A percentile compares a stretch with the other conserved stretches of the same genome.
Conservation (phyloP, 1,140 invertebrate genomes). For the Stegodyphus mimosarum region DNA sequence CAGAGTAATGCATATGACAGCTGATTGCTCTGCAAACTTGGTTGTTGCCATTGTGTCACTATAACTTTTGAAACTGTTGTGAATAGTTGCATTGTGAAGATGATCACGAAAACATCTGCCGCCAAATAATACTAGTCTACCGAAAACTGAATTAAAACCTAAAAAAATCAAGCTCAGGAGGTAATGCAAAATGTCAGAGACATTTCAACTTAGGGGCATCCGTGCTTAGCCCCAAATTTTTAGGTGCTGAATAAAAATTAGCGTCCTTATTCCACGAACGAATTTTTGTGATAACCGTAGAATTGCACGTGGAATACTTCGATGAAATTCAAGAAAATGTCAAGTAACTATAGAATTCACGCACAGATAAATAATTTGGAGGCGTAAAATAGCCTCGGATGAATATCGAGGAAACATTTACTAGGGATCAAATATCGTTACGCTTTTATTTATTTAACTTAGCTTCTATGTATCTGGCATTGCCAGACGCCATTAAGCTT, state of each 20-base stretch:
- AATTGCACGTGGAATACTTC: conserved; percentile 28
- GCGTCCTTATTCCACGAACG: conserved; percentile 35
- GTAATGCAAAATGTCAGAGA: conserved; percentile 19
- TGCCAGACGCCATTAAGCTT: not conserved
- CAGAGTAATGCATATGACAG: too few relatives aligned
- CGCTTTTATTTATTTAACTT: conserved; percentile 8
- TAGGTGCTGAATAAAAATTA: conserved; percentile 53
- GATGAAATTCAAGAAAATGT: conserved; percentile 26
- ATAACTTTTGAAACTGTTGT: too few relatives aligned
- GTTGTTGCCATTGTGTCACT: too few relatives aligned
- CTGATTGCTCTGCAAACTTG: too few relatives aligned
- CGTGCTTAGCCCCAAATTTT: conserved; percentile 22
- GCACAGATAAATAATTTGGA: conserved; percentile 31
- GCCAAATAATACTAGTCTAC: too few relatives aligned
- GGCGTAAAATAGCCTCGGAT: conserved; percentile 19
- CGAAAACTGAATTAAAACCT: not conserved
- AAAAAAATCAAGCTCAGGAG: conserved; percentile 30
- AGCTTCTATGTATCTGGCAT: not conserved
- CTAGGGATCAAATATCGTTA: conserved; percentile 49
- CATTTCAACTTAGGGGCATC: conserved; percentile 24
- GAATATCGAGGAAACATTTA: conserved; percentile 34
- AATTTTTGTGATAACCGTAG: conserved; percentile 47
- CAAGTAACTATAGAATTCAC: conserved; percentile 22
- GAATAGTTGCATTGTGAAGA: too few relatives aligned
- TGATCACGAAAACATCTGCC: too few relatives aligned